Conservation (phyloP, 2,797 vertebrate species). For the Epinephelus malabaricus region DNA sequence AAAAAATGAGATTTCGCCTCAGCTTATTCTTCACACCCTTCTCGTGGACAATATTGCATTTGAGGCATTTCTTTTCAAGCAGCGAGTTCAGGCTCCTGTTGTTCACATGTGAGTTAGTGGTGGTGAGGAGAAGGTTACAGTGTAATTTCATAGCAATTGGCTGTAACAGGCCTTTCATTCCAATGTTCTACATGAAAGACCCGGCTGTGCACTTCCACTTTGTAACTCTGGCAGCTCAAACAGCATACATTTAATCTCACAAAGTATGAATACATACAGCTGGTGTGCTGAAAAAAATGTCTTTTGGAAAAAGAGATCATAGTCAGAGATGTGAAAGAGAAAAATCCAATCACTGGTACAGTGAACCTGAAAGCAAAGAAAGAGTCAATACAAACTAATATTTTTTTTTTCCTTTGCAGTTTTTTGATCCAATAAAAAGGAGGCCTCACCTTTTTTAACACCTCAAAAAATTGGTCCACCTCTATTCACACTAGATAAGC, state of each 20-base stretch:
- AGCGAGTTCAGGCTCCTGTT: not conserved
- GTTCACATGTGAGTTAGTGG: constrained; percentile 9
- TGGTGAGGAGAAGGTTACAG: not conserved
- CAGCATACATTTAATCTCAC: constrained; percentile 2
- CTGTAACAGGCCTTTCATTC: constrained; percentile 11
- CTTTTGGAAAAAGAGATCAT: constrained; percentile 1
- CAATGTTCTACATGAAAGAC: constrained; percentile 26
- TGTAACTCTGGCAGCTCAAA: not conserved
- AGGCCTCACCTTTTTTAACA: not conserved
- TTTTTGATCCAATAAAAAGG: not conserved
- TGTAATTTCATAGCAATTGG: constrained; percentile 32
- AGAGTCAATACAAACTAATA: not conserved
- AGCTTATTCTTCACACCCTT: not conserved
- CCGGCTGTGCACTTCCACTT: not conserved
- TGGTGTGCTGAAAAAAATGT: not conserved
- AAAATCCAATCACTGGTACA: not conserved
- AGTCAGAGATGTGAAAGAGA: not conserved
- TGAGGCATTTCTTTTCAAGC: constrained; percentile 11
- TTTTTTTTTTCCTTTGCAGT: not conserved
- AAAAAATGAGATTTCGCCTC: constrained; percentile 19
- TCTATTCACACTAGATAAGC: constrained; percentile 4
- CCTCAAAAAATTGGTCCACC: not conserved
- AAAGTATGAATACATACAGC: not conserved
- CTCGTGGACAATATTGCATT: not conserved
- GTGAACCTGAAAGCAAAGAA: not conserved